Evolutionary conservation across 2,113 vertebrate species (phyloP).

Genomic region (human (Homo sapiens)): GRCh38 chr7:5683001-5683500

Average conservation of each 20-base stretch:
- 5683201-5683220: background rate
- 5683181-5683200: background rate
- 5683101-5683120: background rate
- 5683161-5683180: background rate
- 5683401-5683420: background rate
- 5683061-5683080: background rate
- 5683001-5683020: background rate
- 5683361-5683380: too few species aligned
- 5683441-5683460: background rate
- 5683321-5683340: too few species aligned
- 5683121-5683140: background rate
- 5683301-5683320: too few species aligned
- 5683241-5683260: background rate
- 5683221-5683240: background rate
- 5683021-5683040: background rate
- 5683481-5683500: background rate
- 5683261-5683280: background rate
- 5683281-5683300: background rate
- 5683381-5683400: background rate
- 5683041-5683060: background rate
- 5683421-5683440: background rate
- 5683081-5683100: rapidly evolving
- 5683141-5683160: background rate
- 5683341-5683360: too few species aligned
- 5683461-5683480: background rate